A percentile compares a stretch with the other conserved stretches of the same genome.
Conservation (phyloP, 2,797 vertebrate genomes). For the Acipenser ruthenus region DNA sequence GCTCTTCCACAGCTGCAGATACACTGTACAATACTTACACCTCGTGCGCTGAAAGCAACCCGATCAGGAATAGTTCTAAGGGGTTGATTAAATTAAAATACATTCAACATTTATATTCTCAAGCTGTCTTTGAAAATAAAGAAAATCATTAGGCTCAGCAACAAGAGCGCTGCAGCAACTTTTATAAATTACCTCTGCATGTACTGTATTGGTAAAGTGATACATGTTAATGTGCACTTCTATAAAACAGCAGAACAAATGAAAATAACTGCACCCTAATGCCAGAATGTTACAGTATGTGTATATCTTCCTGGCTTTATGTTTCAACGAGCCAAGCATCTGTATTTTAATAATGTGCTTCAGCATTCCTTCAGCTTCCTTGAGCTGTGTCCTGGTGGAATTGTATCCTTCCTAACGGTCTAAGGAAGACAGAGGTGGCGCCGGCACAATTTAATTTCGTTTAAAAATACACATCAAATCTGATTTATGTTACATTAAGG, state of each 20-base stretch:
- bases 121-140: too few relatives aligned
- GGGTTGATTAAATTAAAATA: too few relatives aligned
- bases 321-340: conserved; percentile 29
- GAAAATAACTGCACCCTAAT: conserved; percentile 2
- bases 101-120: too few relatives aligned
- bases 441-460: conserved; percentile 93
- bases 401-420: conserved; percentile 65
- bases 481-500: conserved; percentile 93
- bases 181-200: not conserved
- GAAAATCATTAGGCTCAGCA: too few relatives aligned
- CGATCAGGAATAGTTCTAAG: too few relatives aligned
- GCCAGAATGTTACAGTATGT: conserved; percentile 6
- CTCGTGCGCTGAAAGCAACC: too few relatives aligned
- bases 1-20: too few relatives aligned
- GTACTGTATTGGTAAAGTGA: conserved; percentile 7
- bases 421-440: conserved; percentile 75
- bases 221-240: not conserved
- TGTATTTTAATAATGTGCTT: conserved; percentile 50
- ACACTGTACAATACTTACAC: too few relatives aligned
- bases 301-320: not conserved
- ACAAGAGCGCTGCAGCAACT: too few relatives aligned
- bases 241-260: conserved; percentile 10
- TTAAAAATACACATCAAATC: conserved; percentile 97
- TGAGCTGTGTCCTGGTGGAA: conserved; percentile 50
- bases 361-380: conserved; percentile 56